Conservation (phyloP, 2,888 invertebrate genomes). For the Cephalotes varians region DNA sequence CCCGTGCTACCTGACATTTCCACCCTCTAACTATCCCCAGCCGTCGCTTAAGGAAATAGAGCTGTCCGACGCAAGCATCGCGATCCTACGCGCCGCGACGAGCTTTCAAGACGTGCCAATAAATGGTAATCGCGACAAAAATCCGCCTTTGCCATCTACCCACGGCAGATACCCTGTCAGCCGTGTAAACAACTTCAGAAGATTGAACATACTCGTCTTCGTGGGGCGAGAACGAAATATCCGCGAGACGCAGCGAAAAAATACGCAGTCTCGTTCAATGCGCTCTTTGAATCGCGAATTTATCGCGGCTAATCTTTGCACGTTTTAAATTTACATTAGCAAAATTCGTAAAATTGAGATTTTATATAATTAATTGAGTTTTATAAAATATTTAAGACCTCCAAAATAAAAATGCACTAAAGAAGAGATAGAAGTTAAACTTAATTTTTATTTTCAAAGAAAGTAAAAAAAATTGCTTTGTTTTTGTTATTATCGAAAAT, state of each 20-base stretch:
- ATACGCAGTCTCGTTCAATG: constrained; percentile 8
- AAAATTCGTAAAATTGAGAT: neutral
- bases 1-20: constrained; percentile 51
- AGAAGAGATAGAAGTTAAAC: neutral
- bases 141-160: constrained; percentile 43
- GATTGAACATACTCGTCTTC: constrained; percentile 41
- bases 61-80: constrained; percentile 76
- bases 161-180: constrained; percentile 27
- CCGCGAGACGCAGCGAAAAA: neutral
- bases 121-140: constrained; percentile 73
- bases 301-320: neutral
- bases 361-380: neutral
- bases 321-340: constrained; percentile 4
- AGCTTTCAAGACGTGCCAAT: constrained; percentile 75
- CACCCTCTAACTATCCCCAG: constrained; percentile 59
- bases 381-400: neutral
- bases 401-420: neutral
- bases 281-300: neutral
- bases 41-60: constrained; percentile 78
- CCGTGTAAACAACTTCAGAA: constrained; percentile 54
- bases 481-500: neutral
- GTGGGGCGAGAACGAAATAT: constrained; percentile 21
- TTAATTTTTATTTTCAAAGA: neutral
- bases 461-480: neutral
- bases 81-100: constrained; percentile 55